Conservation (phyloP, 1,140 invertebrate species). For the Thalassaphorura encarpata region DNA sequence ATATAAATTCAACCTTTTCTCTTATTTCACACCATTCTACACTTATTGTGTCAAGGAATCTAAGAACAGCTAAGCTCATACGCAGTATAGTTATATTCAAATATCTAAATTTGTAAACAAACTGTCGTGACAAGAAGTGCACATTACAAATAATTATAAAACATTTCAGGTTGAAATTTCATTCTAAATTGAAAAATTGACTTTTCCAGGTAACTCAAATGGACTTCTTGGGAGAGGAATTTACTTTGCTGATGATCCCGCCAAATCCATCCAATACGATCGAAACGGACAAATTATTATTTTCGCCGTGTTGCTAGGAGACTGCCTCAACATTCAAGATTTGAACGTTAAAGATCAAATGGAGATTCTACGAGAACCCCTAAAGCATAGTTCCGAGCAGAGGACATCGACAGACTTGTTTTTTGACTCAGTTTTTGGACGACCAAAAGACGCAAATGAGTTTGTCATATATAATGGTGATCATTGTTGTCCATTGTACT, state of each 20-base stretch:
- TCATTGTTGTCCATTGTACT: background rate
- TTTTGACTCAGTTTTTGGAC: background rate
- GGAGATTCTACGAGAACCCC: background rate
- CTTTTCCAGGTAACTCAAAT: no score
- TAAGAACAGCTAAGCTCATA: no score
- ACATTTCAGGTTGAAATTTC: no score
- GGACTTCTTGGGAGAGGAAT: constrained; percentile 1
- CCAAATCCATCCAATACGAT: background rate
- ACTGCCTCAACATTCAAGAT: background rate
- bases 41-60: no score
- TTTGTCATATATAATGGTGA: background rate
- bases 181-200: no score
- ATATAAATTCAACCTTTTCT: no score
- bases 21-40: no score
- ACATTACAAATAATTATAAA: no score
- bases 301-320: background rate
- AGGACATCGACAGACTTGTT: background rate
- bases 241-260: constrained; percentile 4
- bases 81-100: no score
- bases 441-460: background rate
- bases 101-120: no score
- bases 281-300: background rate
- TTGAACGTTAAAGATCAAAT: background rate
- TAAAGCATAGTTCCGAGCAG: background rate
- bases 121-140: no score